Conservation (phyloP, 92 coral and sea anemone genomes). For the Scolanthus callimorphus region DNA sequence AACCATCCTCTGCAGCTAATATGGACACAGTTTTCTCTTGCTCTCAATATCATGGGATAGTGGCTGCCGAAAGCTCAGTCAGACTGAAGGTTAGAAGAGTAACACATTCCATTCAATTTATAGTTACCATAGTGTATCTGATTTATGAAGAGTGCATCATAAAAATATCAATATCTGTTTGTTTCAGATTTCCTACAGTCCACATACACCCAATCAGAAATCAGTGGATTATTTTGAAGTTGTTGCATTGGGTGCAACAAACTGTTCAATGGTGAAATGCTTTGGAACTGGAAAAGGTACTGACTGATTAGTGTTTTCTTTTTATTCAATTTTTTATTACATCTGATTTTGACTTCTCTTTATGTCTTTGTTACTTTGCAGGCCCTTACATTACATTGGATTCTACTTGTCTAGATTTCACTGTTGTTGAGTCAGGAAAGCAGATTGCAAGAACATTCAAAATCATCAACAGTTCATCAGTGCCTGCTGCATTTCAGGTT, state of each 20-base stretch:
- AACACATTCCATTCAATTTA: neutral
- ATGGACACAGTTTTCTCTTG: slow-evolving; percentile 86
- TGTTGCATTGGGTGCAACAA: slow-evolving; percentile 90
- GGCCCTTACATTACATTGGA: slow-evolving; percentile 85
- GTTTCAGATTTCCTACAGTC: slow-evolving; percentile 69
- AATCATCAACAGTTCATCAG: slow-evolving; percentile 63
- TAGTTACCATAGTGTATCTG: no score
- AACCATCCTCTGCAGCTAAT: slow-evolving; percentile 75
- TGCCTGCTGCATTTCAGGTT: slow-evolving; percentile 92
- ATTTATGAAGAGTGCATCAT: no score
- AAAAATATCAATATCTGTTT: no score
- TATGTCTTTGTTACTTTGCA: slow-evolving; percentile 2
- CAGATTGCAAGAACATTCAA: slow-evolving; percentile 71
- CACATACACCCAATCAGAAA: slow-evolving; percentile 49
- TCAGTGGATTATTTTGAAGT: slow-evolving; percentile 88
- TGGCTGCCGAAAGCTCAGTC: slow-evolving; percentile 73
- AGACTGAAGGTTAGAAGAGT: slow-evolving; percentile 75
- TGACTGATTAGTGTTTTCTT: no score
- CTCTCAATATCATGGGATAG: slow-evolving; percentile 93
- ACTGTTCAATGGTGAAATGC: slow-evolving; percentile 87
- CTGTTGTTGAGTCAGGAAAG: slow-evolving; percentile 83
- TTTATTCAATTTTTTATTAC: no score
- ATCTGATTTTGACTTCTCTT: neutral
- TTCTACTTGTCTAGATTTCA: slow-evolving; percentile 58
- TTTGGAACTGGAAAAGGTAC: slow-evolving; percentile 88